Evolutionary conservation across 64 coral and sea anemone genomes (phyloP), one percentile per base, ranked within the genome.

Genomic region (Montipora cactus): DNA sequence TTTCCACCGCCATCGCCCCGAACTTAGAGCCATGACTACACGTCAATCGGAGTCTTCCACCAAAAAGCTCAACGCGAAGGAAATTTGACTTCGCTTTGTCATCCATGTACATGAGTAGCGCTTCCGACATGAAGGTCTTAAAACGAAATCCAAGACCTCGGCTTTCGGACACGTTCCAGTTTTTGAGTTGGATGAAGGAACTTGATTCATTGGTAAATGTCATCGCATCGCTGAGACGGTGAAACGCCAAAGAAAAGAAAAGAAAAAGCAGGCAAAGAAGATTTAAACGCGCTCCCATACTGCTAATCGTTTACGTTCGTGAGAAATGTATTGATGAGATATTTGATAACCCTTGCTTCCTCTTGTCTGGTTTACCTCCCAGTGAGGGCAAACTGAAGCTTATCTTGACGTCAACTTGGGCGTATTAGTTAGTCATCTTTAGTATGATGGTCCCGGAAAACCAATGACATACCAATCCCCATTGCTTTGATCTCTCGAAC

Each of bases 31-130:
- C 82, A 18, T 86, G 66, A 44, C 66, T 86, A 5, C 62, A 70
- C 4, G 67, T 86, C 7, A 86, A 7, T 14, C 16, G 47, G 3
- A 86, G 46, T 15, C 10, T 86, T 20, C 82, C 82, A 22, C 49
- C 18, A 72, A 21, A 49, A 46, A 86, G n/a, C 71, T 86, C 82
- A 72, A 86, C 62, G n/a, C 82, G 82, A 44, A 86, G 49, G 66
- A 86, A 86, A 86, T 86, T 86, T 20, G 82, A 70, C 8, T 86
- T 67, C 19, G 62, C 82, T 71, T 49, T 45, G n/a, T 86, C 82
- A 9, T 86, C 82, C 62, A 86, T 86, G 66, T 86, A 86, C 64
- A 86, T 4, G 3, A 86, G 82, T 5, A 86, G 47, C 64, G 82
- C 82, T 21, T 86, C 46, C 16, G 82, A 47, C 8, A 86, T 66